Percentiles rank a stretch among this genome's conserved stretches.
phyloP scores from a whole-genome alignment of 2,888 invertebrate species.

The Therioaphis trifolii region DNA sequence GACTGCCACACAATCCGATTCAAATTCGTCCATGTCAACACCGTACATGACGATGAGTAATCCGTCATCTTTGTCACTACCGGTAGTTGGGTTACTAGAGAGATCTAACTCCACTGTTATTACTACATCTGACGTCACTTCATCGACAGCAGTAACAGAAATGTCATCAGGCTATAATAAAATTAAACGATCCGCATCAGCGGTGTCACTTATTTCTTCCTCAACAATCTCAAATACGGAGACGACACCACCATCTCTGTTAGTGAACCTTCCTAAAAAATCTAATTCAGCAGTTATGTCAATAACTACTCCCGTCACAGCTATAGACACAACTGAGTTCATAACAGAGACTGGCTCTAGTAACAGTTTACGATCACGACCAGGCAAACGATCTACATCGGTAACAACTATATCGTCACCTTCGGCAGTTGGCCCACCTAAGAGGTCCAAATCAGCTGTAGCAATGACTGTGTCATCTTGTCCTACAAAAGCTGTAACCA shows the following conservation, averaged over 20 bases:
- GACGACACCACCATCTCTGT: neutral
- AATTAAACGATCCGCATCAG: neutral
- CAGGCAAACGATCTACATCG: no score
- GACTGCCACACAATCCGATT: neutral
- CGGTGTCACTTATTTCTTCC: neutral
- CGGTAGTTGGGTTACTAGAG: neutral
- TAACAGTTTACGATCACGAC: neutral
- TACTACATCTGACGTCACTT: neutral
- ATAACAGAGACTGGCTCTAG: neutral
- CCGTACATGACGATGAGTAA: neutral
- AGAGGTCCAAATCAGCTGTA: neutral
- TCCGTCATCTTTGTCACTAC: neutral
- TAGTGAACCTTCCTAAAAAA: neutral
- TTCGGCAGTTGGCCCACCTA: neutral
- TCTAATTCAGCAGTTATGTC: neutral
- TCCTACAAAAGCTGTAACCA: neutral
- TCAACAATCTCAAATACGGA: neutral
- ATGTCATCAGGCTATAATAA: neutral
- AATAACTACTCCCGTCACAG: no score
- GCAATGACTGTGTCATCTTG: neutral
- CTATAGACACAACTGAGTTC: neutral
- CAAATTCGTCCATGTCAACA: neutral
- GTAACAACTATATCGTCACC: neutral
- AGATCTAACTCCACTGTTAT: neutral
- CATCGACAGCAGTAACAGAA: neutral